Percentiles rank a stretch among this genome's conserved stretches.
These are phyloP conservation scores for Apostichopus parvimensis DNA, from an alignment of 35 echinoderm and acorn worm species.

Conservation along the genomic window DNA sequence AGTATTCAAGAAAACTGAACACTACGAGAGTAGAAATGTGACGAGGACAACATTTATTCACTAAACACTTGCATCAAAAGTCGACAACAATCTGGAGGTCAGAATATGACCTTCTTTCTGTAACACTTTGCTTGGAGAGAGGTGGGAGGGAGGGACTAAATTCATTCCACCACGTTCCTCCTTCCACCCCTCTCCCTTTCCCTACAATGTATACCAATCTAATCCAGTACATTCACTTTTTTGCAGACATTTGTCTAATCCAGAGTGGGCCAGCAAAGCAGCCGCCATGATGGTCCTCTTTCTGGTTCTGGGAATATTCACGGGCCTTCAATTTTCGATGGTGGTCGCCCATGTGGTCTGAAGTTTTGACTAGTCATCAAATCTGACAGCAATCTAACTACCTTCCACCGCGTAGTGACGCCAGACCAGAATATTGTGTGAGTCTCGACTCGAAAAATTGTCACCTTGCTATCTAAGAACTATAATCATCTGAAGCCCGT, in stretches of 20 bases:
- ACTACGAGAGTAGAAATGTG: too few species aligned
- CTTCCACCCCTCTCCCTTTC: too few species aligned
- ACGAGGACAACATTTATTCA: too few species aligned
- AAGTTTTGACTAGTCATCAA: not conserved
- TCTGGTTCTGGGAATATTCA: constrained; percentile 92
- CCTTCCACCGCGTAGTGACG: not conserved
- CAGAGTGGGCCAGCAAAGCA: constrained; percentile 80
- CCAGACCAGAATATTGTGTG: not conserved
- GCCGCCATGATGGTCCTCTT: constrained; percentile 95
- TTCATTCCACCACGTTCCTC: too few species aligned
- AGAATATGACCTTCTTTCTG: too few species aligned
- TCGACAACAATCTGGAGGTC: too few species aligned
- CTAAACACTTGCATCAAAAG: too few species aligned
- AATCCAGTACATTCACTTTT: not conserved
- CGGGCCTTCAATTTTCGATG: constrained; percentile 88
- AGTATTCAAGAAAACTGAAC: too few species aligned
- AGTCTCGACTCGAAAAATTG: not conserved
- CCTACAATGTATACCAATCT: too few species aligned
- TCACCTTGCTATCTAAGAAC: not conserved
- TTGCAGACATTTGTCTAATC: constrained; percentile 74
- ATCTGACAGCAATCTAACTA: not conserved
- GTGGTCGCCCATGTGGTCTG: constrained; percentile 81
- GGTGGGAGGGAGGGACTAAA: too few species aligned
- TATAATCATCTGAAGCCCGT: too few species aligned
- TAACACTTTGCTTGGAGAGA: too few species aligned